These are phyloP conservation scores for Oreonectes daqikongensis DNA, from an alignment of 2,797 vertebrate species.

Conservation along the genomic window DNA sequence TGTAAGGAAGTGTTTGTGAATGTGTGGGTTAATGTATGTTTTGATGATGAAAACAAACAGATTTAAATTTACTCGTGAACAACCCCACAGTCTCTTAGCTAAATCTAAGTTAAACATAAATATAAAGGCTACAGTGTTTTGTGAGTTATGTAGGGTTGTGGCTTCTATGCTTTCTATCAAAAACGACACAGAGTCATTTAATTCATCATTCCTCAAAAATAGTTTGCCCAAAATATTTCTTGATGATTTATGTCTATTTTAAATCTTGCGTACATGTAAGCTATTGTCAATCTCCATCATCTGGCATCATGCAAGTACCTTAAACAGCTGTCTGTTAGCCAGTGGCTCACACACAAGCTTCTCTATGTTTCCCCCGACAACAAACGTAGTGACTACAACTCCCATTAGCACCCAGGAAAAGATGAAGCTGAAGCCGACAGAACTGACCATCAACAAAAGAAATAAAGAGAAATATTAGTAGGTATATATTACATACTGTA, in stretches of 20 bases:
- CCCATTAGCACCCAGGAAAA: conserved; percentile 91
- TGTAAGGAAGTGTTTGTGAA: too few species aligned
- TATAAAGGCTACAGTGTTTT: too few species aligned
- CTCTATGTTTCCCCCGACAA: conserved; percentile 88
- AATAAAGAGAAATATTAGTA: background rate
- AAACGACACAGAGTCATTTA: too few species aligned
- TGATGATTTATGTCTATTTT: background rate
- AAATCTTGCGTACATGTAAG: background rate
- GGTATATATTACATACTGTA: background rate
- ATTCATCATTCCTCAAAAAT: too few species aligned
- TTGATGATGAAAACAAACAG: too few species aligned
- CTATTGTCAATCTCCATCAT: background rate
- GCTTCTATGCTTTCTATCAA: too few species aligned
- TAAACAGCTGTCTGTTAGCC: conserved; percentile 85
- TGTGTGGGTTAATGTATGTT: too few species aligned
- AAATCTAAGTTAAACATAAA: too few species aligned
- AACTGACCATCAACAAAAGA: conserved; percentile 71
- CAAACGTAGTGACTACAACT: conserved; percentile 83
- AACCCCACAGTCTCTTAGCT: too few species aligned
- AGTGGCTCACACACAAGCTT: conserved; percentile 93
- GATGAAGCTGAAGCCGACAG: conserved; percentile 91
- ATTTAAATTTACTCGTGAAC: too few species aligned
- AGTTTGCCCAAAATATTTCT: too few species aligned
- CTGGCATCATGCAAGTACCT: conserved; percentile 72
- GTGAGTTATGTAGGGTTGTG: too few species aligned